phyloP scores from a whole-genome alignment of 2,113 vertebrate species.

The Poeciliopsis occidentalis region DNA sequence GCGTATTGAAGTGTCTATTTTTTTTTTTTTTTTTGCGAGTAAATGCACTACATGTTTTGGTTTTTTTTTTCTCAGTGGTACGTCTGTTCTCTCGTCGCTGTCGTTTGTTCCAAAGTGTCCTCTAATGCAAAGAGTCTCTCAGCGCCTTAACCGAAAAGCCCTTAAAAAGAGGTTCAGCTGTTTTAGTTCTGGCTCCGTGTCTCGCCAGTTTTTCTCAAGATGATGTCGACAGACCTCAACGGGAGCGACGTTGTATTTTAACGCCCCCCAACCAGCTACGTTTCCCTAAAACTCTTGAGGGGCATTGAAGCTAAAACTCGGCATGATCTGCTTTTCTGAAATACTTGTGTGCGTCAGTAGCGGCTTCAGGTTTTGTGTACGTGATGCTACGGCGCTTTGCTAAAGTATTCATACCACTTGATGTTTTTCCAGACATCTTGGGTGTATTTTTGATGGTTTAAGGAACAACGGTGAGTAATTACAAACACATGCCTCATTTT shows the following conservation, averaged over 20 bases:
- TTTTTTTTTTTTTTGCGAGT: constrained; percentile 22
- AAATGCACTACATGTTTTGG: constrained; percentile 55
- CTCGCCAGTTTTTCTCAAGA: constrained; percentile 1
- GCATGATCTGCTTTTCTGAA: not conserved
- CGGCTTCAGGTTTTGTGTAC: too few species aligned
- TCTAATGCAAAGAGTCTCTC: constrained; percentile 36
- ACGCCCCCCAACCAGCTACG: too few species aligned
- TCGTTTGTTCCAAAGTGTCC: constrained; percentile 33
- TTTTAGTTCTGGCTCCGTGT: constrained; percentile 2
- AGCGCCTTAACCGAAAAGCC: constrained; percentile 67
- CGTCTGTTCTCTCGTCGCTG: constrained; percentile 11
- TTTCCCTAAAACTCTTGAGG: not conserved
- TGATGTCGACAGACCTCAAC: not conserved
- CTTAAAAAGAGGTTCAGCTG: constrained; percentile 40
- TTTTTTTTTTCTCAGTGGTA: constrained; percentile 42
- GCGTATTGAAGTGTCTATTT: constrained; percentile 7
- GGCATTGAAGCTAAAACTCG: not conserved
- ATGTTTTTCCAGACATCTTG: not conserved
- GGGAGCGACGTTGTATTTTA: not conserved
- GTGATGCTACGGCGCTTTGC: not conserved
- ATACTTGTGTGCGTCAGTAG: not conserved
- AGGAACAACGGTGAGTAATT: too few species aligned
- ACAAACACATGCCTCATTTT: too few species aligned
- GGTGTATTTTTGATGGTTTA: not conserved
- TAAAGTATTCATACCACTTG: not conserved